phyloP scores from a whole-genome alignment of 1,140 invertebrate species.

The Drosophila sechellia region DNA sequence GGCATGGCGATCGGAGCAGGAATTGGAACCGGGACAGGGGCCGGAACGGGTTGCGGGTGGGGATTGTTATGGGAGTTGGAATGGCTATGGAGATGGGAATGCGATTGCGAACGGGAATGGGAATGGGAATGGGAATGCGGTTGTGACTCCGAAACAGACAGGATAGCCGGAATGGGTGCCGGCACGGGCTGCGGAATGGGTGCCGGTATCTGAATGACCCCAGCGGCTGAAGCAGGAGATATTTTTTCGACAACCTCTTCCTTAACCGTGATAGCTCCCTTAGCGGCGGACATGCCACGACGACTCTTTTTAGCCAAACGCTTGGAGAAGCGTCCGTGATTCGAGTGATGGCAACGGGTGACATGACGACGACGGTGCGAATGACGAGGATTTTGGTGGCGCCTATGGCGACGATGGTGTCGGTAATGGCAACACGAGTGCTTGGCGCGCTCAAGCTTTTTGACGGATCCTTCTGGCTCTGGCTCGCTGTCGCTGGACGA shows the following conservation, averaged over 20 bases:
- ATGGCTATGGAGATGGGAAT: neutral
- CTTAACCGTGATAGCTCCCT: no score
- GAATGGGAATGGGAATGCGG: neutral
- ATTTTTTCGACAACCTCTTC: no score
- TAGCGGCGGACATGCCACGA: neutral
- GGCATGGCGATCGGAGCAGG: neutral
- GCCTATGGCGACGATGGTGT: slow-evolving; percentile 17
- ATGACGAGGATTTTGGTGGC: slow-evolving; percentile 9
- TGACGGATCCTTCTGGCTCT: neutral
- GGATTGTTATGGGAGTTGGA: neutral
- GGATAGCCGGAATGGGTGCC: slow-evolving; percentile 4
- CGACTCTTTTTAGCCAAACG: neutral
- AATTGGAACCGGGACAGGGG: neutral
- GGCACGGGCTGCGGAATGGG: slow-evolving; percentile 18
- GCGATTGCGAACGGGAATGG: no score
- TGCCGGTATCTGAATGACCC: slow-evolving; percentile 4
- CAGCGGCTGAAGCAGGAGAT: neutral
- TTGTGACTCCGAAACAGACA: neutral
- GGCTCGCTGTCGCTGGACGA: slow-evolving; percentile 6
- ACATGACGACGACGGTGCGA: slow-evolving; percentile 1
- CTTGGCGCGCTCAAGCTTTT: neutral
- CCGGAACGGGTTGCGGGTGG: neutral
- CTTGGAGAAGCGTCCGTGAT: neutral
- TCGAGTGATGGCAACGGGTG: neutral
- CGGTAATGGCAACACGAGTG: slow-evolving; percentile 17